phyloP scores from a whole-genome alignment of 2,888 invertebrate genomes.

The Oscheius myriophilus region DNA sequence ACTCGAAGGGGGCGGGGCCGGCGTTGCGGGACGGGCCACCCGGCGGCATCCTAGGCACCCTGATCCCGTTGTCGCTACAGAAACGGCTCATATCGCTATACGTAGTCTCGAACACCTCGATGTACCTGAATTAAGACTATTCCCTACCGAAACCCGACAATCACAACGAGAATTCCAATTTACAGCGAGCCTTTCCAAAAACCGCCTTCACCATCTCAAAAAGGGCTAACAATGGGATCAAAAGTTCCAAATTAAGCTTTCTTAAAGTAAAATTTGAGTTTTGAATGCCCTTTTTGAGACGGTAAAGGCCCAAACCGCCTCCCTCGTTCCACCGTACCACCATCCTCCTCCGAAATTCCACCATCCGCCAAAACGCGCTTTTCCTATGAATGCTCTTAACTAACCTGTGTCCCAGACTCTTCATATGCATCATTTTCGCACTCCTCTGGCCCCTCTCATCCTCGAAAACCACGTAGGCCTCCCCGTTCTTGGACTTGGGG shows the following conservation, averaged over 20 bases:
- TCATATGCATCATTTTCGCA: slow-evolving; percentile 46
- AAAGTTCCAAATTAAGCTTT: neutral
- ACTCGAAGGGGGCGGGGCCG: neutral
- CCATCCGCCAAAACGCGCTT: too few relatives aligned
- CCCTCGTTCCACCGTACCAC: neutral
- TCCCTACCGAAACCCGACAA: neutral
- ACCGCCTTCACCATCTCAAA: neutral
- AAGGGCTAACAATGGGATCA: neutral
- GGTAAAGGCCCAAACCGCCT: neutral
- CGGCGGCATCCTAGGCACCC: slow-evolving; percentile 31
- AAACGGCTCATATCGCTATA: slow-evolving; percentile 38
- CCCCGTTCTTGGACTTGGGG: slow-evolving; percentile 33
- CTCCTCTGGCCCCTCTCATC: slow-evolving; percentile 34
- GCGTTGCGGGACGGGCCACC: slow-evolving; percentile 1
- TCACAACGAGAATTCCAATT: neutral
- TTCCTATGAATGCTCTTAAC: neutral
- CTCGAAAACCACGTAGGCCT: slow-evolving; percentile 47
- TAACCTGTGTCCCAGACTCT: slow-evolving; percentile 46
- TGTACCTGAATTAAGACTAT: slow-evolving; percentile 37
- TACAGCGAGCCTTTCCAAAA: neutral
- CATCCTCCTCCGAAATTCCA: too few relatives aligned
- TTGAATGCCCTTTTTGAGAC: neutral
- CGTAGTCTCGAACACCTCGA: slow-evolving; percentile 49
- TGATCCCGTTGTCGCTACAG: slow-evolving; percentile 37
- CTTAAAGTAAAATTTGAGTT: too few relatives aligned